Percentiles rank a stretch among this genome's conserved stretches.
Evolutionary conservation across 2,113 vertebrate species (phyloP).

Genomic region (Myotis lucifugus): DNA sequence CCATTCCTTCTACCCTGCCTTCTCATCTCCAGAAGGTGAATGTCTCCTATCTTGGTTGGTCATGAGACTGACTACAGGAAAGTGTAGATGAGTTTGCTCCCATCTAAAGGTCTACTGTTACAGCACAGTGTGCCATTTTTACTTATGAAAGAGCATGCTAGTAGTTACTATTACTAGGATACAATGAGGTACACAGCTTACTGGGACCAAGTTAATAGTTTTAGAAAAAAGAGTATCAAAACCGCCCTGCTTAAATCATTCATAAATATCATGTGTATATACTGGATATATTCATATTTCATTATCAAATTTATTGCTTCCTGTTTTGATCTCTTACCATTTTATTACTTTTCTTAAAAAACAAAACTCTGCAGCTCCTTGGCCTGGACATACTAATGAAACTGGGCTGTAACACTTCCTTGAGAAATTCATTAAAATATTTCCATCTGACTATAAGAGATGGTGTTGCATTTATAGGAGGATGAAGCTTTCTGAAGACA

Average conservation of each 20-base stretch:
- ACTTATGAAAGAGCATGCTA: neutral
- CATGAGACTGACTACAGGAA: neutral
- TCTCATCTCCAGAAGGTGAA: neutral
- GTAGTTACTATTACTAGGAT: conserved; percentile 28
- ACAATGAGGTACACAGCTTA: neutral
- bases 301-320: conserved; percentile 15
- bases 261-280: neutral
- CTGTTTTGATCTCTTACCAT: neutral
- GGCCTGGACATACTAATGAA: neutral
- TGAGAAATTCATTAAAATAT: conserved; percentile 41
- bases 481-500: neutral
- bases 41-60: neutral
- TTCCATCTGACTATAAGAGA: neutral
- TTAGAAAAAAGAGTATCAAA: neutral
- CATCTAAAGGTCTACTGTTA: neutral
- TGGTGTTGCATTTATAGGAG: neutral
- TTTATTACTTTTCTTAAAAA: neutral
- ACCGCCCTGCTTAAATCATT: neutral
- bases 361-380: neutral
- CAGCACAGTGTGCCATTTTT: neutral
- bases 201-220: neutral
- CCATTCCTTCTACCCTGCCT: neutral
- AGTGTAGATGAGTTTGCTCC: neutral
- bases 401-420: neutral
- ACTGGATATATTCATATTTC: neutral